Base-by-base conservation (phyloP, 2,888 invertebrate genomes). In the Drosophila maculinotata region DNA sequence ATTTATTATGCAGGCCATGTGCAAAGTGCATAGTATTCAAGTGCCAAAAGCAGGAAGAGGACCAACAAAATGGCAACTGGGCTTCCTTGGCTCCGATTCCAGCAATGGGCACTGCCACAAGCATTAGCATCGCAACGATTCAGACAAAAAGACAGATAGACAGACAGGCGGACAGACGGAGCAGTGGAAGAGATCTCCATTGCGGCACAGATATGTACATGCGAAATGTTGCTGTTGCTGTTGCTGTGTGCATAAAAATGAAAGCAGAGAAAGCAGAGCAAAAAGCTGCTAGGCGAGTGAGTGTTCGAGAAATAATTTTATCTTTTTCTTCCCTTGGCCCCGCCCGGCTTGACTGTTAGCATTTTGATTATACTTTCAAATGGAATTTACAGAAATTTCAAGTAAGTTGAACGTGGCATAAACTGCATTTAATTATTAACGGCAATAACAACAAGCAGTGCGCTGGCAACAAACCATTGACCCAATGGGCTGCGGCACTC, bases 1-100 rank as follows among this genome's bases (percentile, higher is more conserved):
- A 83, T 85, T 86, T 77, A 86, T 86, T 79, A 86, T 86, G 77
- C 83, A 86, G 71, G 80, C 80, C 77, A 76, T 83, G 86, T 69
- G 83, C 80, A 67, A 59, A 77, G 66, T 80, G 69, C 81, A 80
- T 66, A 69, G 76, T 72, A 68, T 79, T 75, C 64, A 54, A 75
- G 72, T 64, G 66, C 60, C 65, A 48, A 28, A 17, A 45, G 39
- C 44, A 52, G 12, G 20, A 38, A 20, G 33, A 31, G 15, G 39
- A 26, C 49, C 15, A 39, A 49, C 15, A 44, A 70, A 60, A 60
- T 44, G 51, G 35, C 36, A 35, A n/a, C 36, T 38, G 9, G 12
- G 17, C 30, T 2, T 17, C 6, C 9, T 4, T n/a, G 35, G 26
- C 23, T 58, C 4, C 14, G 38, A 48, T 20, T 71, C 33, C 30